Evolutionary conservation across 2,888 invertebrate genomes (phyloP).

Genomic region (Acrocyrtus sp.): DNA sequence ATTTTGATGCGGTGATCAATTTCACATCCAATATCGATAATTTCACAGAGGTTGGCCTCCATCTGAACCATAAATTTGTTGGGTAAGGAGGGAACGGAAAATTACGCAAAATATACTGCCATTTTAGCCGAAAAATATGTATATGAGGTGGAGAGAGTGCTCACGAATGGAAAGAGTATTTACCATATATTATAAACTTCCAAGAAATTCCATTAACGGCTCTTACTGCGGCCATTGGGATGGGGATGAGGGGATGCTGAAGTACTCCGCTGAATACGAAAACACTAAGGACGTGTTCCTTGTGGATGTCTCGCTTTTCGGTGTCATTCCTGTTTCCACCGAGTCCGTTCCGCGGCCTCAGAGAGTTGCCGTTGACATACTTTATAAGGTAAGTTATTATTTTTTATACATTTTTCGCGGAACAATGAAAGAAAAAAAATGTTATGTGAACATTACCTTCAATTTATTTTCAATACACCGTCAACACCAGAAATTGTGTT

Average conservation of each 20-base stretch:
- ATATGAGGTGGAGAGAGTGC: too few relatives aligned
- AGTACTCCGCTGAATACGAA: constrained; percentile 45
- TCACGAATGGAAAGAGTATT: too few relatives aligned
- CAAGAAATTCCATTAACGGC: constrained; percentile 46
- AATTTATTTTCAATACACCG: too few relatives aligned
- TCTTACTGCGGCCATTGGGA: constrained; percentile 56
- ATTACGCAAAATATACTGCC: too few relatives aligned
- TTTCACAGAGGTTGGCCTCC: constrained; percentile 37
- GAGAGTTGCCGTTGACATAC: constrained; percentile 28
- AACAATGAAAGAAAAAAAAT: not conserved
- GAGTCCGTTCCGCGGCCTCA: constrained; percentile 49
- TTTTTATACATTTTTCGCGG: not conserved
- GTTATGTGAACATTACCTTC: not conserved
- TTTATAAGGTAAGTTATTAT: constrained; percentile 47
- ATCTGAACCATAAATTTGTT: constrained; percentile 33
- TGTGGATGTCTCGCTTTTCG: constrained; percentile 44
- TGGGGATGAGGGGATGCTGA: constrained; percentile 45
- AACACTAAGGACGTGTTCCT: constrained; percentile 27
- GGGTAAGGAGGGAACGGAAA: too few relatives aligned
- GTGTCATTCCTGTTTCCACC: constrained; percentile 47
- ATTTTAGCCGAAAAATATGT: too few relatives aligned
- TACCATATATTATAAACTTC: too few relatives aligned
- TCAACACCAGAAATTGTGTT: too few relatives aligned
- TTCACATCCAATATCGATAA: constrained; percentile 41
- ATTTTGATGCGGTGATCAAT: constrained; percentile 49